Percentiles rank a stretch among this genome's conserved stretches.
These are phyloP conservation scores for Falco columbarius DNA, from an alignment of 2,797 vertebrate species.

Conservation along the genomic window DNA sequence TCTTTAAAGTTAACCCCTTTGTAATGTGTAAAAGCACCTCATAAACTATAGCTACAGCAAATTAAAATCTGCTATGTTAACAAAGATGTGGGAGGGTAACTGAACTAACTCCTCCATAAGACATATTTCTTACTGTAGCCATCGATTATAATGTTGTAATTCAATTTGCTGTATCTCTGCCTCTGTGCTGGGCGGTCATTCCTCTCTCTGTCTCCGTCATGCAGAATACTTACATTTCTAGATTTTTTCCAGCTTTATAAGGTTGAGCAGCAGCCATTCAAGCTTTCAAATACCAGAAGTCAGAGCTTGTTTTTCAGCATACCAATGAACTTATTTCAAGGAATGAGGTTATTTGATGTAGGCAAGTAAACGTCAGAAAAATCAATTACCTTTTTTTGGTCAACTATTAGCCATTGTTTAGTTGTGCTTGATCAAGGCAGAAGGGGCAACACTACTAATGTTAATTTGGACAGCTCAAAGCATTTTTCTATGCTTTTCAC, in stretches of 20 bases:
- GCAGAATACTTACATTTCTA: background rate
- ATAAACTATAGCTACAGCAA: background rate
- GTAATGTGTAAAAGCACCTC: background rate
- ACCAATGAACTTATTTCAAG: slow-evolving; percentile 45
- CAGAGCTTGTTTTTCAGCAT: slow-evolving; percentile 2
- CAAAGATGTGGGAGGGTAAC: background rate
- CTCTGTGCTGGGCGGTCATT: background rate
- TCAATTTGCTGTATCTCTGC: background rate
- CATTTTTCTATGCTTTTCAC: background rate
- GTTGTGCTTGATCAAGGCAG: slow-evolving; percentile 6
- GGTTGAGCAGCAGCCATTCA: background rate
- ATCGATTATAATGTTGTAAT: background rate
- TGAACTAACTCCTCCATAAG: background rate
- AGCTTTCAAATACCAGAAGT: slow-evolving; percentile 1
- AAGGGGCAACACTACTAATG: slow-evolving; percentile 21
- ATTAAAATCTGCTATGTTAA: background rate
- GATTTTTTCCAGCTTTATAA: background rate
- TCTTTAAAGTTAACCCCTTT: background rate
- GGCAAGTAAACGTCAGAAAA: slow-evolving; percentile 63
- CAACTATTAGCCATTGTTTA: slow-evolving; percentile 22
- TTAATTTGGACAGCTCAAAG: background rate
- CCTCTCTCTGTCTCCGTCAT: background rate
- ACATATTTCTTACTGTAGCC: background rate
- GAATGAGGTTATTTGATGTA: slow-evolving; percentile 28
- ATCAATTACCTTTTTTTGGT: slow-evolving; percentile 52